Conservation (phyloP, 2,113 vertebrate genomes). For the Macroglossus sobrinus region DNA sequence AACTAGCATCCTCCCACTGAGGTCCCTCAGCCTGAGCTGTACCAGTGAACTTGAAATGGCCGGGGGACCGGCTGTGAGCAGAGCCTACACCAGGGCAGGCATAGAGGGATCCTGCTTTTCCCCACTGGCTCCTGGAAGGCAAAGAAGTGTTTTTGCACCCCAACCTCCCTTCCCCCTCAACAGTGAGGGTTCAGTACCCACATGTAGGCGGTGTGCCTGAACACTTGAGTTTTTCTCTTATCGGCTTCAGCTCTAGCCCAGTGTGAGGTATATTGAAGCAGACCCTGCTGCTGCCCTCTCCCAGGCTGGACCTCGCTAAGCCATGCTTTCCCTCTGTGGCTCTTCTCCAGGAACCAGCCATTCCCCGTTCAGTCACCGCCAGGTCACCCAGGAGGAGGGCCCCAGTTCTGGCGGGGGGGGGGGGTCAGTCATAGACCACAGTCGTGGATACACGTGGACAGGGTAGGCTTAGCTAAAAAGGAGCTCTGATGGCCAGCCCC, state of each 20-base stretch:
- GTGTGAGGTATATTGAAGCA: background rate
- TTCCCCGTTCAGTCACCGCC: background rate
- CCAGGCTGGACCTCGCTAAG: background rate
- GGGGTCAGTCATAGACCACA: background rate
- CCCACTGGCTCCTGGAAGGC: background rate
- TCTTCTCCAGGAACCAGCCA: background rate
- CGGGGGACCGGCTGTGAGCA: background rate
- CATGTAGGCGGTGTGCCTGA: fast-evolving
- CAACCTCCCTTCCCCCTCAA: background rate
- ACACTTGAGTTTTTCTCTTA: background rate
- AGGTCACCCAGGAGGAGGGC: background rate
- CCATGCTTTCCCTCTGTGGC: background rate
- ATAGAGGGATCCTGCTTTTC: background rate
- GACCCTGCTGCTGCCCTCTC: background rate
- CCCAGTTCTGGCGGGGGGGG: background rate
- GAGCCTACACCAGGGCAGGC: background rate
- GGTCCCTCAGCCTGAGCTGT: background rate
- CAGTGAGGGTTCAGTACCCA: background rate
- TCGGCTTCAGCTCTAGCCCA: background rate
- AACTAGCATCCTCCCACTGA: background rate
- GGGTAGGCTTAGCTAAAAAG: background rate
- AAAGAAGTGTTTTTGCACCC: background rate
- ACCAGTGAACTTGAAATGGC: background rate
- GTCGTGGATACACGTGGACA: background rate
- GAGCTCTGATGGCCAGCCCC: background rate